Evolutionary conservation across 2,113 vertebrate genomes (phyloP).

Genomic region (Podiceps cristatus): DNA sequence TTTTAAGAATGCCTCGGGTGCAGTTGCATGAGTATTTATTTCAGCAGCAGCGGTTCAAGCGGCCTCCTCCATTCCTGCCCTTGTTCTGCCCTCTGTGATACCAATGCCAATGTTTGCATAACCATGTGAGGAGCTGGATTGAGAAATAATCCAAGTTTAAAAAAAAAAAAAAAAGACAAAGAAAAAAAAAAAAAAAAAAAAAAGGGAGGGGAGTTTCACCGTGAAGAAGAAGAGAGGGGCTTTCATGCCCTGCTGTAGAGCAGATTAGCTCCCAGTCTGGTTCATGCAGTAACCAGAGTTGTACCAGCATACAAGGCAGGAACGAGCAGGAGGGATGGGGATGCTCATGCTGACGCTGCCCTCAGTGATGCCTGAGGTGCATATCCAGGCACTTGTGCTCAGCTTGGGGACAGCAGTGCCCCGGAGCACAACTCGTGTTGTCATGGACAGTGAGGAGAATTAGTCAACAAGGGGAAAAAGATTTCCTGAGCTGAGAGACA

Average conservation of each 20-base stretch:
- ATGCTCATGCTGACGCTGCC: not conserved
- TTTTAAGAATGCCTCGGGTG: constrained; percentile 8
- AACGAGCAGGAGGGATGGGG: not conserved
- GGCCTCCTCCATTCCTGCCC: constrained; percentile 7
- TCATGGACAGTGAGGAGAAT: not conserved
- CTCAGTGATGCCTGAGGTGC: not conserved
- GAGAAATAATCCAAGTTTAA: not conserved
- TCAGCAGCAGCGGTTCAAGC: not conserved
- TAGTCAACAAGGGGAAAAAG: not conserved
- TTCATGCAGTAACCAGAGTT: not conserved
- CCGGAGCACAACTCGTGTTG: not conserved
- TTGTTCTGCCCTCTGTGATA: constrained; percentile 36
- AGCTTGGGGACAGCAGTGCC: not conserved
- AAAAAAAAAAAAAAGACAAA: not conserved
- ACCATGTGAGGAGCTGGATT: not conserved
- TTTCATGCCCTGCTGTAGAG: not conserved
- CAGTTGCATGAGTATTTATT: constrained; percentile 25
- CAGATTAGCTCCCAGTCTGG: not conserved
- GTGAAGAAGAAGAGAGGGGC: not conserved
- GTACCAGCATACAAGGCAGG: not conserved
- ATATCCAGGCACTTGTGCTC: not conserved
- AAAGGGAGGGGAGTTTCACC: too few species aligned
- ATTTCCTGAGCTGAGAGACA: not conserved
- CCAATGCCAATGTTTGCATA: constrained; percentile 44
- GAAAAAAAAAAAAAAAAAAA: not conserved